A percentile compares a stretch with the other conserved stretches of the same genome.
phyloP scores from a whole-genome alignment of 2,888 invertebrate species.

The Torymus aiolomorphi region DNA sequence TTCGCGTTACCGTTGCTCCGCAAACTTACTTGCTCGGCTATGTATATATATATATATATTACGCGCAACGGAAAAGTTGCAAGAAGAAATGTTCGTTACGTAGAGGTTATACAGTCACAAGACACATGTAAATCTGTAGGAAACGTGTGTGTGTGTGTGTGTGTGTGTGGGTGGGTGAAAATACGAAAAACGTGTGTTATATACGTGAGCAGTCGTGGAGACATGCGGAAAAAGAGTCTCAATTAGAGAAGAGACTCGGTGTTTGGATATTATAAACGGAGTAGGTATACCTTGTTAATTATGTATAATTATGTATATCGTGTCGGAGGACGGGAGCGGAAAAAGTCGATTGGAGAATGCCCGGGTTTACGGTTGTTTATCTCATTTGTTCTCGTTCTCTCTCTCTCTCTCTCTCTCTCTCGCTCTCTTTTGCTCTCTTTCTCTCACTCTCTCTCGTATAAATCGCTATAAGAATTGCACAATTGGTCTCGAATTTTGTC shows the following conservation, averaged over 20 bases:
- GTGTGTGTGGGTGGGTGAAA: no score
- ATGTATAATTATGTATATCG: constrained; percentile 35
- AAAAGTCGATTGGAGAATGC: constrained; percentile 54
- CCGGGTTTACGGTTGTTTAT: constrained; percentile 36
- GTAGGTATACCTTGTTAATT: constrained; percentile 13
- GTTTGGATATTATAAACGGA: constrained; percentile 17
- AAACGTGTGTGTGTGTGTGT: constrained; percentile 3
- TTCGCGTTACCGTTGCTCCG: constrained; percentile 1
- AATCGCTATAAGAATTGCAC: constrained; percentile 67
- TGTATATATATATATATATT: no score
- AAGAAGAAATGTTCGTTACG: constrained; percentile 35
- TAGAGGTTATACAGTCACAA: constrained; percentile 31
- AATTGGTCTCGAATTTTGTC: constrained; percentile 67
- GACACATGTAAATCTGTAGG: constrained; percentile 38
- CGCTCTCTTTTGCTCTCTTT: neutral
- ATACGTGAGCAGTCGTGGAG: constrained; percentile 18
- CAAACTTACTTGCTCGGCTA: constrained; percentile 32
- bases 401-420: neutral
- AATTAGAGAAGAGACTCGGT: constrained; percentile 49
- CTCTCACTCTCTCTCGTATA: constrained; percentile 15
- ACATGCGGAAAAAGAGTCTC: constrained; percentile 45
- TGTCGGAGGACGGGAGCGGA: constrained; percentile 50
- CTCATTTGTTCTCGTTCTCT: neutral
- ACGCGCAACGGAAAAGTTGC: constrained; percentile 19
- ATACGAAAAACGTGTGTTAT: no score